Conservation (phyloP, 2,888 invertebrate species). For the Ennomos quercinarius region DNA sequence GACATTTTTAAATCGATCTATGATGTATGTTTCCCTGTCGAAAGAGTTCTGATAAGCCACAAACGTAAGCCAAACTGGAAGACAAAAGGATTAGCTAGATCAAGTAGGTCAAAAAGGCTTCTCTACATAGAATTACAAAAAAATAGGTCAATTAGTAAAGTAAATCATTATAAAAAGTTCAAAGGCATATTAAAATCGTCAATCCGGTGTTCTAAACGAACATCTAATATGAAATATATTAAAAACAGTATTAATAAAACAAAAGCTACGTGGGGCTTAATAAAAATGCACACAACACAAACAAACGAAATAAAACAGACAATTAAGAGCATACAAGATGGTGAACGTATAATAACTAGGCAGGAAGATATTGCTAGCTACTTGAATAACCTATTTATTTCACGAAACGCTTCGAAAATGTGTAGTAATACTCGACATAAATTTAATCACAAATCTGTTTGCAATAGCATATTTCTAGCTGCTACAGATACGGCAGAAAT, state of each 20-base stretch:
- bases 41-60: background rate
- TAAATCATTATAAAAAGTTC: background rate
- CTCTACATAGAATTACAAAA: background rate
- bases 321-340: no score
- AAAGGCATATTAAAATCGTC: background rate
- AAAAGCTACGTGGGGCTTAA: no score
- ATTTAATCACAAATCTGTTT: no score
- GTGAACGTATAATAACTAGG: no score
- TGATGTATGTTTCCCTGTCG: background rate
- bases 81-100: background rate
- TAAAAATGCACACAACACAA: no score
- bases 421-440: no score
- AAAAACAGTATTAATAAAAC: background rate
- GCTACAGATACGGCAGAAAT: no score
- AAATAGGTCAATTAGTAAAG: background rate
- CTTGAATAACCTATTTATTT: no score
- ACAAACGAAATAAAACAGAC: no score
- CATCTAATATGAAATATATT: background rate
- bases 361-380: no score
- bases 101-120: background rate
- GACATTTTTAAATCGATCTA: background rate
- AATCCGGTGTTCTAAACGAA: background rate
- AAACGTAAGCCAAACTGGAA: slow-evolving; percentile 2
- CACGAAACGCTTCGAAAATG: no score
- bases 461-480: no score